Base-by-base conservation (phyloP, 2,888 invertebrate species). In the Caenorhabditis drosophilae region DNA sequence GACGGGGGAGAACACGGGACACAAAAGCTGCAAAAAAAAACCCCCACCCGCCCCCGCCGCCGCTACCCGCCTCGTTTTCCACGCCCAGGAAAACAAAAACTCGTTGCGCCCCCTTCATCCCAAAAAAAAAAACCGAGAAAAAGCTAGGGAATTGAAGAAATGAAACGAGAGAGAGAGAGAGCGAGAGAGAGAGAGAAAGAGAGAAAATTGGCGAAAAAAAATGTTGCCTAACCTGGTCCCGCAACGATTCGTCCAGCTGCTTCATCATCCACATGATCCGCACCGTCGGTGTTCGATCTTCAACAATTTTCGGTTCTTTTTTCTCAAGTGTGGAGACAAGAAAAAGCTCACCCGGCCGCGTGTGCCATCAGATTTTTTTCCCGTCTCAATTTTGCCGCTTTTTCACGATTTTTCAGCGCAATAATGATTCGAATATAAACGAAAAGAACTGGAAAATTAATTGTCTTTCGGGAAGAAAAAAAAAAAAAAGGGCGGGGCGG, bases 381-480 rank as follows among this genome's bases (percentile, higher is more conserved):
- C 25, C 78, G 20, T 27, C 75, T 45, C 51, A 70, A 46, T 52
- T 72, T 73, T 22, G 79, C 79, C 18, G 78, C 82, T 50, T 70
- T 80, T 44, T 85, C 82, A 47, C 83, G 66, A 51, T 80, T 70
- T 51, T 78, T 67, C 23, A 83, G 60, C 9, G 81, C 82, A 36
- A 79, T 75, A 26, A 77, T 74, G 47, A 86, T 86, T 54, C 84
- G 80, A 75, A 84, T 84, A 75, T 86, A 86, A 31, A 87, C 84
- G 66, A 86, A 84, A 44, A 87, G 80, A 80, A 87, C 86, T 51
- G 86, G 79, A 50, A n/a, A n/a, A n/a, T n/a, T n/a, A n/a, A n/a
- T n/a, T 86, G 4, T 45, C 42, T 11, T n/a, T n/a, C n/a, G n/a
- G 31, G 12, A 9, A 31, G 31, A 38, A 31, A 23, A 44, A 44